Evolutionary conservation across 1,140 invertebrate genomes (phyloP).

Genomic region (Eriosoma lanigerum): DNA sequence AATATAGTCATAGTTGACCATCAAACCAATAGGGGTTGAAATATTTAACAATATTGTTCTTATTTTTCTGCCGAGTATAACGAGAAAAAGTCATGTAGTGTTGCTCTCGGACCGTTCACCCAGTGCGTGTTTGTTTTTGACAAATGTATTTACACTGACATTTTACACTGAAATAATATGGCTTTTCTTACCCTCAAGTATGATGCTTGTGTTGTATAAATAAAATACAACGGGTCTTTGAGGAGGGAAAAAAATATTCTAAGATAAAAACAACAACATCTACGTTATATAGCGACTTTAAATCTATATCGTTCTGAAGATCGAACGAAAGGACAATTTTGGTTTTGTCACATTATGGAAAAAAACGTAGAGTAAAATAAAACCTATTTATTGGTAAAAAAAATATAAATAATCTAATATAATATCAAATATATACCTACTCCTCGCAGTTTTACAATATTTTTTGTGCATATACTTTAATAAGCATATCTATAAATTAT

Average conservation of each 20-base stretch:
- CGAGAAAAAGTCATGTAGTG: neutral
- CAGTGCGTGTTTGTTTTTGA: neutral
- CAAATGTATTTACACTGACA: constrained; percentile 16
- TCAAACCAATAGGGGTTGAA: neutral
- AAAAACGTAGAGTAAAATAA: too few species aligned
- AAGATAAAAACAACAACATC: neutral
- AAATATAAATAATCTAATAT: too few species aligned
- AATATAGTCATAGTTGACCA: too few species aligned
- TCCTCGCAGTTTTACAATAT: too few species aligned
- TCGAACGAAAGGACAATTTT: neutral
- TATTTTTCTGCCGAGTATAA: neutral
- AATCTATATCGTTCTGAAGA: too few species aligned
- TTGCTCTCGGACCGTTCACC: neutral
- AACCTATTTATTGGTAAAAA: too few species aligned
- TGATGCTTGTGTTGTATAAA: neutral
- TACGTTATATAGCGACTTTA: neutral
- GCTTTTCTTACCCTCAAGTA: neutral
- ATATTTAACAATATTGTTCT: neutral
- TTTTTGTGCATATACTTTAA: too few species aligned
- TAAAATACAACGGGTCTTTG: neutral
- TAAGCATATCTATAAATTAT: too few species aligned
- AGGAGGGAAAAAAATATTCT: too few species aligned
- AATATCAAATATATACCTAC: too few species aligned
- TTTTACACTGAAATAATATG: neutral
- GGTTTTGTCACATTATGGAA: too few species aligned